phyloP scores from a whole-genome alignment of 2,113 vertebrate genomes.

The Hepsetus odoe region DNA sequence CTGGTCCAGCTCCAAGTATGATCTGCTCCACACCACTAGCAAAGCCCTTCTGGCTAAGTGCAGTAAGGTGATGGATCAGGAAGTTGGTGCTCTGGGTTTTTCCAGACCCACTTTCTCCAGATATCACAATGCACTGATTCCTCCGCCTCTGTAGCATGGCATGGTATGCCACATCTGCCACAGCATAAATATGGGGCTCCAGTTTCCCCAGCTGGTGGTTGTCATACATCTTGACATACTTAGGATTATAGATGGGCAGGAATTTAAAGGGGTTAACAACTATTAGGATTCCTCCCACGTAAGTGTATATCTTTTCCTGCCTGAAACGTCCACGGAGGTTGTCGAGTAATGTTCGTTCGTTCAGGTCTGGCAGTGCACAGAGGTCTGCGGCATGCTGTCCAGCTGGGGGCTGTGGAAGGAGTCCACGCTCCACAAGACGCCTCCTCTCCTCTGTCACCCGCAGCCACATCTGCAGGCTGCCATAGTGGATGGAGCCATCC shows the following conservation, averaged over 20 bases:
- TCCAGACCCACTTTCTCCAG: constrained; percentile 93
- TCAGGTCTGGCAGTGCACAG: constrained; percentile 87
- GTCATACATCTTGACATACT: constrained; percentile 96
- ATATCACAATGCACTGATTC: constrained; percentile 97
- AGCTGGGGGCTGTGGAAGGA: constrained; percentile 89
- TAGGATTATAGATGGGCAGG: constrained; percentile 96
- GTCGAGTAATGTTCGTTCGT: constrained; percentile 89
- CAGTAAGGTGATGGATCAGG: constrained; percentile 95
- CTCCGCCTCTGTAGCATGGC: constrained; percentile 89
- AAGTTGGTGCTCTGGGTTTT: constrained; percentile 99
- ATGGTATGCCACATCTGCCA: constrained; percentile 94
- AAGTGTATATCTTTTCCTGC: constrained; percentile 97
- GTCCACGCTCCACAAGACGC: constrained; percentile 88
- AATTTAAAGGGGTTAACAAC: constrained; percentile 97
- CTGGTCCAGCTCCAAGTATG: constrained; percentile 96
- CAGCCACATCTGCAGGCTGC: constrained; percentile 94
- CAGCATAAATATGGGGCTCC: constrained; percentile 93
- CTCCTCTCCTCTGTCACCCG: constrained; percentile 89
- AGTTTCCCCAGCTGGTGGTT: constrained; percentile 93
- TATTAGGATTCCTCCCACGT: constrained; percentile 92
- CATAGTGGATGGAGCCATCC: constrained; percentile 93
- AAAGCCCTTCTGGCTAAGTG: constrained; percentile 97
- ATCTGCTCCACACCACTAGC: constrained; percentile 97
- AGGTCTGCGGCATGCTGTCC: constrained; percentile 87
- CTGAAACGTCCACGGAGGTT: constrained; percentile 91